Base-by-base conservation (phyloP, 2,888 invertebrate species). In the Cheilosia scutellata region DNA sequence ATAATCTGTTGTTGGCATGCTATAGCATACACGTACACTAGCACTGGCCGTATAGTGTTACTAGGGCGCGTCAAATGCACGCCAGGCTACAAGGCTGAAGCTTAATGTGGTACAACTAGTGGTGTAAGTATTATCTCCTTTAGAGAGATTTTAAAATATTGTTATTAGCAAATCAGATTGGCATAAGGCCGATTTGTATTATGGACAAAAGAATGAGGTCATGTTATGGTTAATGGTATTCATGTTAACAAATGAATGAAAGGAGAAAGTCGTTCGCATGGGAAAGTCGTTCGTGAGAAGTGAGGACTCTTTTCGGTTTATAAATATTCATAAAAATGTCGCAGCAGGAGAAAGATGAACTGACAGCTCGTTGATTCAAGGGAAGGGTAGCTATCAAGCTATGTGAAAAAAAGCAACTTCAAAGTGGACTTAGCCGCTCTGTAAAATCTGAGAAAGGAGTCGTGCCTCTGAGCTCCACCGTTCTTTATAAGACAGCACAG, bases 1-100 rank as follows among this genome's bases (percentile, higher is more conserved):
- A 76, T 86, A 86, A 86, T 86, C 86, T 86, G 76, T 82, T 86
- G 80, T 86, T 86, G 77, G 86, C 82, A 82, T 82, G 86, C 86
- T 44, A 68, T 60, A 44, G 76, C 76, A 84, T 40, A 79, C 44
- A 66, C 42, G 57, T 20, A 47, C 7, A 29, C 16, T 25, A 13
- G 9, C 47, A 4, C 16, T 60, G 20, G 13, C 9, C 47, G 31
- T 7, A 27, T 20, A 51, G 55, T 33, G n/a, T 31, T 37, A 49
- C 20, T 37, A 68, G 76, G 75, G 84, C 53, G 79, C 62, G 80
- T 86, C 84, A 72, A 80, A 75, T 86, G 80, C 84, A 86, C 44
- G 66, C 76, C 49, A 57, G 76, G 66, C 66, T 66, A 70, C 25
- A 42, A 57, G 33, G 13, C 55, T 16, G 53, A 65, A 58, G 58